These are phyloP conservation scores for Lepisosteus osseus DNA, from an alignment of 2,113 vertebrate species.

Conservation along the genomic window DNA sequence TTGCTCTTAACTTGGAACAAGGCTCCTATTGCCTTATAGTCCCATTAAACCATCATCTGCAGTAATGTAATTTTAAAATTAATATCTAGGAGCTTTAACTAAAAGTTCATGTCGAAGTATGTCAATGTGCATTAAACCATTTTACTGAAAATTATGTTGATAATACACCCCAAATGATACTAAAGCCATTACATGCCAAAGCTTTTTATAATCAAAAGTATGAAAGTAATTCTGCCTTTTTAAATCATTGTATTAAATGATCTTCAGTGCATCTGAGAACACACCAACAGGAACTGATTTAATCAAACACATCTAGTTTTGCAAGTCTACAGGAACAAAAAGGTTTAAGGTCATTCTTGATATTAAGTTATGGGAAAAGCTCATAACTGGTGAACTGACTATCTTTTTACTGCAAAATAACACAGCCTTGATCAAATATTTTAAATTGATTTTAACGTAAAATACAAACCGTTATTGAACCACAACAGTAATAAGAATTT, in stretches of 20 bases:
- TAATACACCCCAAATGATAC: not conserved
- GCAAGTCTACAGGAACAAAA: no score
- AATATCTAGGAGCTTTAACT: not conserved
- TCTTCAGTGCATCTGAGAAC: no score
- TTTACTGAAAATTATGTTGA: not conserved
- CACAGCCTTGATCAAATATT: no score
- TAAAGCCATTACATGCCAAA: not conserved
- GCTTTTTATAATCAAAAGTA: not conserved
- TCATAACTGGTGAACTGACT: no score
- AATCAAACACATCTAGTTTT: no score
- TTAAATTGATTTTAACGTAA: no score
- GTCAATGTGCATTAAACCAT: not conserved
- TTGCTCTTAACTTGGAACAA: conserved; percentile 45
- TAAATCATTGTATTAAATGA: not conserved
- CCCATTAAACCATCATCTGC: conserved; percentile 56
- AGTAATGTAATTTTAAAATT: conserved; percentile 27
- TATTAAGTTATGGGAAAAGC: no score
- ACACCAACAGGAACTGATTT: no score
- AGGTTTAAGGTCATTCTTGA: no score
- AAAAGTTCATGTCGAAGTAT: not conserved
- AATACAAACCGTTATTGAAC: no score
- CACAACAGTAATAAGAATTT: no score
- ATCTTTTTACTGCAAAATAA: no score
- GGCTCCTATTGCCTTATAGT: conserved; percentile 42
- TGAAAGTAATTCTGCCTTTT: not conserved